Evolutionary conservation across 2,888 invertebrate species (phyloP).

Genomic region (Tiphia femorata): DNA sequence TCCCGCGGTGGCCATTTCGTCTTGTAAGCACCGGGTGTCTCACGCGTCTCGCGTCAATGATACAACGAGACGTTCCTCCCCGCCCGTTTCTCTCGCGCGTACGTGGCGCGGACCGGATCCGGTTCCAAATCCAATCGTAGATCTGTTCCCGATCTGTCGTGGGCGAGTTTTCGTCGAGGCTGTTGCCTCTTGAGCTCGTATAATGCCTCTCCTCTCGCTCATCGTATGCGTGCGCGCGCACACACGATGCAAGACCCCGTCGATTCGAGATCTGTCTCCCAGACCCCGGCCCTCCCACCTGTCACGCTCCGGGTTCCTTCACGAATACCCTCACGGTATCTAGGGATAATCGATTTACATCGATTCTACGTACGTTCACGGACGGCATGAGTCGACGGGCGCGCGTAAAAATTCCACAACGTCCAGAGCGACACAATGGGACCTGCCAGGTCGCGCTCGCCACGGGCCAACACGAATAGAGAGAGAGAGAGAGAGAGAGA

Average conservation of each 20-base stretch:
- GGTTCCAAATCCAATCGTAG: constrained; percentile 39
- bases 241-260: constrained; percentile 1
- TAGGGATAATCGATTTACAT: constrained; percentile 52
- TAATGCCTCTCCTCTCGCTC: too few species aligned
- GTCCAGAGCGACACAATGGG: constrained; percentile 32
- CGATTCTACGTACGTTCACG: constrained; percentile 27
- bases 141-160: constrained; percentile 47
- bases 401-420: constrained; percentile 29
- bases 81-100: constrained; percentile 14
- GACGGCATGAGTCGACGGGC: constrained; percentile 10
- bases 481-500: too few species aligned
- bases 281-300: constrained; percentile 40
- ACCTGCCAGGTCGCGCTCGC: constrained; percentile 43
- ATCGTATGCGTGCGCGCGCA: background rate
- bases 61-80: constrained; percentile 19
- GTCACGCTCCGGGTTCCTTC: constrained; percentile 37
- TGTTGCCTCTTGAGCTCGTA: too few species aligned
- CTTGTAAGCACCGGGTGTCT: background rate
- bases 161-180: constrained; percentile 37
- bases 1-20: background rate
- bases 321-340: constrained; percentile 49
- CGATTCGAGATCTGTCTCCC: constrained; percentile 24
- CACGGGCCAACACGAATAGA: constrained; percentile 22
- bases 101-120: constrained; percentile 28
- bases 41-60: constrained; percentile 33